These are phyloP conservation scores for Spilarctia lutea DNA, from an alignment of 2,888 invertebrate species.

Conservation along the genomic window DNA sequence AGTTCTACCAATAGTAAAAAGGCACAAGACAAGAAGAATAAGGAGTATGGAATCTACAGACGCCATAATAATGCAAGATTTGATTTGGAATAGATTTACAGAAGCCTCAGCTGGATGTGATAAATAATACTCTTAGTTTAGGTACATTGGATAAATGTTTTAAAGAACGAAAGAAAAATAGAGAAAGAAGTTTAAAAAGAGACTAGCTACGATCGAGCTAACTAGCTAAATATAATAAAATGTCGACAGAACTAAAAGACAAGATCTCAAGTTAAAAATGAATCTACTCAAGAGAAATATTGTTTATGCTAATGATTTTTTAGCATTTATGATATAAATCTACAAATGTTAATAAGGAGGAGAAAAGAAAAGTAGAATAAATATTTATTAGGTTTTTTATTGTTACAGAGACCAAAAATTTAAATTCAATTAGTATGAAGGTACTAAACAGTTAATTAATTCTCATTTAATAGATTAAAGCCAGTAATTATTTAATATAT, in stretches of 20 bases:
- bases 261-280: not conserved
- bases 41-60: slow-evolving; percentile 32
- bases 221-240: too few species aligned
- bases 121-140: not conserved
- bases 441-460: not conserved
- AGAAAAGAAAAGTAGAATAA: too few species aligned
- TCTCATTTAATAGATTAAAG: too few species aligned
- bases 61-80: slow-evolving; percentile 33
- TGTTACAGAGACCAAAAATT: not conserved
- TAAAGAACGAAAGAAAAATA: not conserved
- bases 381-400: not conserved
- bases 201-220: too few species aligned
- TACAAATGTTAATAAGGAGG: not conserved
- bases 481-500: too few species aligned
- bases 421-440: not conserved
- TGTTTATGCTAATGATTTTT: too few species aligned
- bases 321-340: not conserved
- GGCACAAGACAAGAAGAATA: slow-evolving; percentile 41
- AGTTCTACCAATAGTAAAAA: slow-evolving; percentile 63
- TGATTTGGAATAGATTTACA: slow-evolving; percentile 1
- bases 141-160: not conserved
- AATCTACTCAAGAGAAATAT: not conserved
- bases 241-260: not conserved
- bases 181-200: too few species aligned
- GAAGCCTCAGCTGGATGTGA: not conserved